Base-by-base conservation (phyloP, 1,140 invertebrate species). In the Cotesia typhae region DNA sequence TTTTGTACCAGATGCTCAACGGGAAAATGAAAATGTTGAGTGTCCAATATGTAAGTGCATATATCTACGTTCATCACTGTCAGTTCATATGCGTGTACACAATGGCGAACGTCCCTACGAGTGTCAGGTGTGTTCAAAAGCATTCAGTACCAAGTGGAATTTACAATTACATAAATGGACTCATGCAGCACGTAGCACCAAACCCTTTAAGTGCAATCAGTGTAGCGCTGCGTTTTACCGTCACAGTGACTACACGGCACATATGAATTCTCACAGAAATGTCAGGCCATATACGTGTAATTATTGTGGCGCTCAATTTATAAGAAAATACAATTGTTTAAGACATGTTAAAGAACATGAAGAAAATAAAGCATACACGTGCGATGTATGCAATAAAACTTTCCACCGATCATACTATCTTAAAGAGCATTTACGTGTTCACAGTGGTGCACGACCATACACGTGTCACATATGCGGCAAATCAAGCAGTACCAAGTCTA, bases 261-360 rank as follows among this genome's bases (percentile, higher is more conserved):
- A 96, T 84, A 92, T 95, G 90, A 93, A 94, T 83, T 91, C 94
- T 36, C 94, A 95, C 85, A 91, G 92, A 72, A 92, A 92, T 67
- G 90, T 94, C 51, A 89, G 92, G 69, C 94, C 94, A 1, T 97
- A 95, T 83, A 95, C 94, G 1, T 97, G 95, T 83, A 97, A 97
- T 80, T 93, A 95, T 82, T 98, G 96, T 83, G 96, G 95, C 36
- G 94, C 95, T 60, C 93, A 96, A 80, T 98, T 98, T 83, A 96
- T 96, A 67, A 90, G 95, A 20, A 96, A 96, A 81, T 96, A 95
- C 82, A 97, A 97, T 82, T 94, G 96, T 79, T 90, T 96, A 80
- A 90, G 95, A 55, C 96, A 98, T 83, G 93, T 96, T 4, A 90
- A 94, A 52, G 95, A 97, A 80, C 96, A 98, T 85, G 94, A 95